Percentiles rank a stretch among this genome's conserved stretches.
These are phyloP conservation scores for Picus viridis DNA, from an alignment of 2,797 vertebrate genomes.

Conservation along the genomic window DNA sequence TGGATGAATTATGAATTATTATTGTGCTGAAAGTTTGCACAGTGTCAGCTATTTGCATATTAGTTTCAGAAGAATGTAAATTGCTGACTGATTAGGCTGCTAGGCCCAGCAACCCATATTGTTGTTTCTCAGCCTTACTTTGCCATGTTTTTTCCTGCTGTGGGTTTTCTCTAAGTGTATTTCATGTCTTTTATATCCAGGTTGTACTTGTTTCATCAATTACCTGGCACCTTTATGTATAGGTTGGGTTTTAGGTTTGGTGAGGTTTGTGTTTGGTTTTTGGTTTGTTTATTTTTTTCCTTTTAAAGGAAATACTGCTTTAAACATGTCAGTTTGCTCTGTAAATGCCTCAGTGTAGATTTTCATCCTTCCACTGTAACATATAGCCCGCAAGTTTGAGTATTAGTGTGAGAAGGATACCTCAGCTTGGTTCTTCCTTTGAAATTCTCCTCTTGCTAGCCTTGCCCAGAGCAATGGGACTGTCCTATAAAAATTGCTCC, in stretches of 20 bases:
- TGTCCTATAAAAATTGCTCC: not conserved
- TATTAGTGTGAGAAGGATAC: conserved; percentile 16
- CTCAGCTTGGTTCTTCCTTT: not conserved
- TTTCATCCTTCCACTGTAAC: conserved; percentile 11
- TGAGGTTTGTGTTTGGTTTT: not conserved
- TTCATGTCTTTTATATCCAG: not conserved
- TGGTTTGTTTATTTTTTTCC: not conserved
- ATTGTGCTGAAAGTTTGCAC: conserved; percentile 35
- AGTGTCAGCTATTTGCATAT: conserved; percentile 46
- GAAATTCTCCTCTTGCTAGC: not conserved
- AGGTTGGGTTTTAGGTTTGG: not conserved
- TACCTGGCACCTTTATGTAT: not conserved
- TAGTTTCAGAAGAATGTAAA: conserved; percentile 24
- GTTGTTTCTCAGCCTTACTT: not conserved
- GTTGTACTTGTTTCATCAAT: not conserved
- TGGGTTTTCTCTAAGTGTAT: conserved; percentile 24
- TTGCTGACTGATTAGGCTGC: not conserved
- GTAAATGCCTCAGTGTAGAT: not conserved
- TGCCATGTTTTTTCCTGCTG: not conserved
- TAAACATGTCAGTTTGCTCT: conserved; percentile 17
- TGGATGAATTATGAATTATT: not conserved
- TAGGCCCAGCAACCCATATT: not conserved
- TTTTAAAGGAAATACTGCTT: conserved; percentile 23
- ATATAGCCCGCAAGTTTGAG: not conserved
- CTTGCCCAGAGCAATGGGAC: not conserved